A percentile compares a stretch with the other conserved stretches of the same genome.
These are phyloP conservation scores for Papilio elwesi DNA, from an alignment of 2,888 invertebrate genomes.

Conservation along the genomic window DNA sequence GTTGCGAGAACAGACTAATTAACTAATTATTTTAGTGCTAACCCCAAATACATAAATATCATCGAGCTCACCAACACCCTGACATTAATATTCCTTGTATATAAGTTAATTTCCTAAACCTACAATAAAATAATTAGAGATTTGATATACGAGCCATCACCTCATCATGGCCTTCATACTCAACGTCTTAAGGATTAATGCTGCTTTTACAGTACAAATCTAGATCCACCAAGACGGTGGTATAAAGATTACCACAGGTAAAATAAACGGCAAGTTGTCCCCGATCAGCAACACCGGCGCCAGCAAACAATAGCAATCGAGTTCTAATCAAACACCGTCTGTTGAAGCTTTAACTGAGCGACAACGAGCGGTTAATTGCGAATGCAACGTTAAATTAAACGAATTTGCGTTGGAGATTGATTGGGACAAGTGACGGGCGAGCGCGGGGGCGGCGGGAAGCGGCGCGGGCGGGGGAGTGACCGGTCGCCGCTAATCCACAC, in stretches of 20 bases:
- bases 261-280: background rate
- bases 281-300: constrained; percentile 22
- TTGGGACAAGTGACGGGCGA: constrained; percentile 57
- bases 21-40: too few species aligned
- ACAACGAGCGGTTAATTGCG: constrained; percentile 67
- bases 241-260: background rate
- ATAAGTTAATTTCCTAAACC: too few species aligned
- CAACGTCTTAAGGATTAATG: too few species aligned
- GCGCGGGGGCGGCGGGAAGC: constrained; percentile 14
- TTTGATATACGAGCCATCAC: too few species aligned
- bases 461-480: constrained; percentile 44
- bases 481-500: constrained; percentile 58
- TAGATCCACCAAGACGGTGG: background rate
- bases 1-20: too few species aligned
- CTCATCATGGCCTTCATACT: too few species aligned
- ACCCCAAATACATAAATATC: too few species aligned
- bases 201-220: too few species aligned
- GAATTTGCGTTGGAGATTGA: constrained; percentile 72
- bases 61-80: too few species aligned
- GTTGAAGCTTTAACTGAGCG: constrained; percentile 39
- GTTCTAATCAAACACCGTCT: constrained; percentile 50
- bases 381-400: constrained; percentile 72
- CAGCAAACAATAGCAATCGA: constrained; percentile 44
- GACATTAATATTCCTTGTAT: too few species aligned
- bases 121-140: too few species aligned